Percentiles rank a stretch among this genome's conserved stretches.
Evolutionary conservation across 2,888 invertebrate species (phyloP).

Genomic region (Tetranychus truncatus): DNA sequence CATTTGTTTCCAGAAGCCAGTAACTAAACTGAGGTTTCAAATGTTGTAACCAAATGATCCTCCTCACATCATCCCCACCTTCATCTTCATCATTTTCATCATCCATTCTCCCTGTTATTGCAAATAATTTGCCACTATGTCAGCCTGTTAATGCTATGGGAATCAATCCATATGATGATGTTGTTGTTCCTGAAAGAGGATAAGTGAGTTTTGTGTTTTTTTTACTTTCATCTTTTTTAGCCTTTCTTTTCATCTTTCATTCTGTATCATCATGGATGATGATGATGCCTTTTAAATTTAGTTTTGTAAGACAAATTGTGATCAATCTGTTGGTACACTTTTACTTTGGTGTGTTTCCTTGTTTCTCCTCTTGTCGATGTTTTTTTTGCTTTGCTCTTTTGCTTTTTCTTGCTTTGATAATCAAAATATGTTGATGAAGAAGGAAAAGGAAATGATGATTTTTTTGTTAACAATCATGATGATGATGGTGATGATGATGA

Average conservation of each 20-base stretch:
- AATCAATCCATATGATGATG: neutral
- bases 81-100: neutral
- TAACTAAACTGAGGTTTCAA: neutral
- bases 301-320: neutral
- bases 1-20: neutral
- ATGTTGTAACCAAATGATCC: slow-evolving; percentile 1
- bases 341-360: too few species aligned
- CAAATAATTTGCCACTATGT: neutral
- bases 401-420: too few species aligned
- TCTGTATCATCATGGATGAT: neutral
- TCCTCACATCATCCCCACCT: neutral
- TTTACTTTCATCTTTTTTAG: neutral
- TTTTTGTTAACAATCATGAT: too few species aligned
- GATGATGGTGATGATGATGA: too few species aligned
- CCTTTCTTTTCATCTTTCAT: neutral
- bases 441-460: too few species aligned
- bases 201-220: neutral
- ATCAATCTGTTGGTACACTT: neutral
- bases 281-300: slow-evolving; percentile 1
- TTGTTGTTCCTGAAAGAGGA: neutral
- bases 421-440: too few species aligned
- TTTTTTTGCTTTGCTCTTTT: too few species aligned
- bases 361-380: too few species aligned
- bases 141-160: neutral
- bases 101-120: neutral